phyloP scores from a whole-genome alignment of 2,797 vertebrate genomes.

The Myotis vivesi region DNA sequence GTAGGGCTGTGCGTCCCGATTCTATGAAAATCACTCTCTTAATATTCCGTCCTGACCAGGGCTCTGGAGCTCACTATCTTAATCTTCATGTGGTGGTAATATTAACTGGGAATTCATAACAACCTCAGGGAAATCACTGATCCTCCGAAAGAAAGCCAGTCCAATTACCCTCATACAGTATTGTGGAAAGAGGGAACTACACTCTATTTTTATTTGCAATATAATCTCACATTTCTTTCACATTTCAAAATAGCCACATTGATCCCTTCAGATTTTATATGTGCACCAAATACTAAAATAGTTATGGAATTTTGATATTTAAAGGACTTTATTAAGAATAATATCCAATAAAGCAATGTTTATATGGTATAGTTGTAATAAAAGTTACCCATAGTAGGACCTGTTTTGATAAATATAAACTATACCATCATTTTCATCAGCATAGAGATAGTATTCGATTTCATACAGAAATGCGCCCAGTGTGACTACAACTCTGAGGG shows the following conservation, averaged over 20 bases:
- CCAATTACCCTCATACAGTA: background rate
- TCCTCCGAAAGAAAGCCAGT: conserved; percentile 33
- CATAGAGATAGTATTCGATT: background rate
- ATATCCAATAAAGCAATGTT: background rate
- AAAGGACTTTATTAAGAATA: background rate
- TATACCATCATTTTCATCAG: background rate
- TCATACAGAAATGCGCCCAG: background rate
- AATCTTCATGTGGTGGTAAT: conserved; percentile 37
- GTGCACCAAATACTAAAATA: background rate
- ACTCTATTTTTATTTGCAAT: background rate
- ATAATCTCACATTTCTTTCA: background rate
- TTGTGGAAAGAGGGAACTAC: conserved; percentile 29
- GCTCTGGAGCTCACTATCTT: background rate
- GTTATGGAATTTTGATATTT: background rate
- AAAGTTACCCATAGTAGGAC: background rate
- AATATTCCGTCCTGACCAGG: background rate
- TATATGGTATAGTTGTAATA: background rate
- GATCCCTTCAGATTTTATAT: background rate
- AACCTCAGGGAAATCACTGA: conserved; percentile 40
- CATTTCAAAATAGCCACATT: background rate
- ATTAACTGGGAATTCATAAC: conserved; percentile 33
- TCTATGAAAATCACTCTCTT: conserved; percentile 44
- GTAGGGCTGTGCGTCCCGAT: background rate
- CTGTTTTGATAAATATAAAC: background rate
- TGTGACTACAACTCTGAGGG: background rate